Base-by-base conservation (phyloP, 2,888 invertebrate species). In the Emmelina monodactyla region DNA sequence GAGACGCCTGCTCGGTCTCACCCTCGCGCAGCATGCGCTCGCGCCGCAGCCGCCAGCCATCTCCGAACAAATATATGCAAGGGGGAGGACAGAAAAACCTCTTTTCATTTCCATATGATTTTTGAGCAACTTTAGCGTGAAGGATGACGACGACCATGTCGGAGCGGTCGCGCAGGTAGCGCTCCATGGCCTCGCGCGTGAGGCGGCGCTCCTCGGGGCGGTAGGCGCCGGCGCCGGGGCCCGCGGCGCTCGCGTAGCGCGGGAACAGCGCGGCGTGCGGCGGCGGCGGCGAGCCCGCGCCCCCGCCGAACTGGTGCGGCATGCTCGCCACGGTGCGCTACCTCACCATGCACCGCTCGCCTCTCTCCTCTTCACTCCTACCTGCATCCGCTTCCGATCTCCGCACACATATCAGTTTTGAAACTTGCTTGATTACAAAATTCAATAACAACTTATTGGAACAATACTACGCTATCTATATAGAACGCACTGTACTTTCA, bases 51-150 rank as follows among this genome's bases (percentile, higher is more conserved):
- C 95, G 86, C 99, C 99, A 99, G 10, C 98, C 99, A 51, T 94
- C 95, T n/a, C 98, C 98, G 57, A 93, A 93, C 44, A 99, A 82
- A 71, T 99, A 99, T 58, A 99, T 97, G 70, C 98, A 99, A 0
- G 99, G 99, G 1, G 99, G 99, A 1, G 99, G 99, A 55, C 98
- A 99, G 82, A 99, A 99, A 80, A 99, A 99, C 43, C 99, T 85
- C 71, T 99, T 99, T 64, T 99, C 99, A 68, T 98, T 99, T 45
- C 99, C 99, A 63, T 99, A 99, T 0, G 97, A 98, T 64, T 99
- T 99, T 72, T 99, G 99, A 19, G 99, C 99, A 32, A 99, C 99
- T 85, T 99, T 99, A 32, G 99, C 99, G 75, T 99, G 99, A 37
- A 98, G 83, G 53, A 99, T 97, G 34, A 97, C 95, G 39, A 99